Base-by-base conservation (phyloP, 2,113 vertebrate genomes). In the Odontesthes bonariensis region DNA sequence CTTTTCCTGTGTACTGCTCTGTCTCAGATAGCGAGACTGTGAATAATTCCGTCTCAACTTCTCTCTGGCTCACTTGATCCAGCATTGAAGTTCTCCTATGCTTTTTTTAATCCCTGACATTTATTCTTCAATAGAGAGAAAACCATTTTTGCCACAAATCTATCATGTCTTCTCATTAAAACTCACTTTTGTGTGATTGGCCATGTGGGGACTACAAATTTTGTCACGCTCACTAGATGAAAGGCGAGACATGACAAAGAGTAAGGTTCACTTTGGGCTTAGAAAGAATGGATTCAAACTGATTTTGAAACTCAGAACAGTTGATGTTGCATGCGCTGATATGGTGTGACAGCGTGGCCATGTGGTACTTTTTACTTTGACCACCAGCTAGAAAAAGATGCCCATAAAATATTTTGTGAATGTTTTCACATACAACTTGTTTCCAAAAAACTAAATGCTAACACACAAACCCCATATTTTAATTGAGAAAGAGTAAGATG, bases 41-140 rank as follows among this genome's bases (percentile, higher is more conserved):
- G 53, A 70, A 35, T 77, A 74, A 86, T 82, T 64, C 69, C 60
- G 38, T 12, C 71, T 74, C 71, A 23, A 35, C 67, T 53, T 59
- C 32, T 73, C 70, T 70, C 56, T 3, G 3, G 62, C 55, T 68
- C 51, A 49, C 53, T 32, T 75, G 65, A 88, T 78, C 70, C 60
- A 22, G 59, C 59, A 58, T 71, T 72, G 19, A 54, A n/a, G 0
- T 64, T 55, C 46, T 14, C 62, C 68, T 20, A 69, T 66, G 11
- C 42, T 54, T 59, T 69, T 71, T 55, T 64, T 44, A 22, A 31
- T 61, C 49, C 56, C 47, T 33, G 0, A 10, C 38, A 0, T 22
- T 17, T 75, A 40, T 59, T 46, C 69, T 10, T 38, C 5, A 38
- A 38, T 38, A 10, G 38, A 55, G 22, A 35, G 33, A 54, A 54